phyloP scores from a whole-genome alignment of 2,888 invertebrate species.

The Rhingia campestris region DNA sequence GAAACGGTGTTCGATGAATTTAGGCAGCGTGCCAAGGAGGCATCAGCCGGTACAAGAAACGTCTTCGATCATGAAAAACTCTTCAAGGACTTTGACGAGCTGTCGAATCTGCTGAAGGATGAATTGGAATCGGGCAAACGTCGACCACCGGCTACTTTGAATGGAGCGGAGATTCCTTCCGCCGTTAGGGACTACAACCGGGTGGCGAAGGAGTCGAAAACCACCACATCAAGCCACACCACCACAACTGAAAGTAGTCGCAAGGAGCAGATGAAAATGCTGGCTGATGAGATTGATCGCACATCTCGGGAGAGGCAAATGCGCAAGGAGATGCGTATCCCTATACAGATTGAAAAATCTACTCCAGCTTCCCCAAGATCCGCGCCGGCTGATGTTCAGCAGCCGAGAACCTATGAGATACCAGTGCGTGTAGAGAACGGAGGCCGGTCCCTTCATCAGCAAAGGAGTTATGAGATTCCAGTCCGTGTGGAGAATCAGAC shows the following conservation, averaged over 20 bases:
- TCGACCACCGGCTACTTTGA: conserved; percentile 63
- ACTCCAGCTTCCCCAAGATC: conserved; percentile 66
- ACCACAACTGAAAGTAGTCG: conserved; percentile 75
- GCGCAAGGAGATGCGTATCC: conserved; percentile 55
- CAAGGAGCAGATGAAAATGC: conserved; percentile 77
- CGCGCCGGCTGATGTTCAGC: neutral
- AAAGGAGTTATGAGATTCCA: conserved; percentile 61
- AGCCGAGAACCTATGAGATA: conserved; percentile 73
- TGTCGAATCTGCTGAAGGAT: conserved; percentile 80
- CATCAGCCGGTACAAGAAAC: conserved; percentile 76
- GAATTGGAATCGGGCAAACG: conserved; percentile 79
- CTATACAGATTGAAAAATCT: conserved; percentile 37
- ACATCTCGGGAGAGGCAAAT: conserved; percentile 47
- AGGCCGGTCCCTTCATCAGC: conserved; percentile 20
- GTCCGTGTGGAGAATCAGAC: conserved; percentile 14
- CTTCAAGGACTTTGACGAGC: conserved; percentile 82
- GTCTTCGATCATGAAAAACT: conserved; percentile 80
- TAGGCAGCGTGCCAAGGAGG: conserved; percentile 82
- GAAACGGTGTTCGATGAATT: conserved; percentile 78
- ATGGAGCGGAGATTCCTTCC: conserved; percentile 48
- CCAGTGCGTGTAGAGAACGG: conserved; percentile 38
- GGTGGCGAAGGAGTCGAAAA: conserved; percentile 55
- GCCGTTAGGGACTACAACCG: conserved; percentile 62
- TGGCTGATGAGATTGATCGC: conserved; percentile 65
- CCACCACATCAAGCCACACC: conserved; percentile 42